These are phyloP conservation scores for Stenodera caucasica DNA, from an alignment of 2,888 invertebrate genomes.

Conservation along the genomic window DNA sequence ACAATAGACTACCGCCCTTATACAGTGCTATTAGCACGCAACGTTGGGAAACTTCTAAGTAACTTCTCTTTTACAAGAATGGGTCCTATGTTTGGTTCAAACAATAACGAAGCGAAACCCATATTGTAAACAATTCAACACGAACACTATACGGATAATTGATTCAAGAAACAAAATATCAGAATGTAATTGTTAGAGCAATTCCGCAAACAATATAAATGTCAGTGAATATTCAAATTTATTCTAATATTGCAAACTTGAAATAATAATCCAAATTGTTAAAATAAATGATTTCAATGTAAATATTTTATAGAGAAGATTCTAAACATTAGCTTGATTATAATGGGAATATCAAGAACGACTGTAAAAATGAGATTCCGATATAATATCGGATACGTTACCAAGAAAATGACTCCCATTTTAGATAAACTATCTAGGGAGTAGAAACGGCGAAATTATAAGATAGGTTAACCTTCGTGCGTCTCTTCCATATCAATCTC, in stretches of 20 bases:
- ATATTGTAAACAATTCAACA: slow-evolving; percentile 15
- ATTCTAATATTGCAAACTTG: neutral
- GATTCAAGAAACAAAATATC: slow-evolving; percentile 16
- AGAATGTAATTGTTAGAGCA: neutral
- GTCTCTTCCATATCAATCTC: slow-evolving; percentile 18
- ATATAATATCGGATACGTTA: slow-evolving; percentile 21
- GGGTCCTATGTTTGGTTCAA: neutral
- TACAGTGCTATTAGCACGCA: slow-evolving; percentile 28
- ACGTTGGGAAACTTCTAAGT: slow-evolving; percentile 18
- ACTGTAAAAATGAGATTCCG: slow-evolving; percentile 5
- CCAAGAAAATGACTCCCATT: slow-evolving; percentile 21
- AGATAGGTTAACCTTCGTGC: slow-evolving; percentile 21
- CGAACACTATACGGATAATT: slow-evolving; percentile 17
- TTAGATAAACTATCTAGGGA: slow-evolving; percentile 4
- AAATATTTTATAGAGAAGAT: too few species aligned
- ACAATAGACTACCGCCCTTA: slow-evolving; percentile 28
- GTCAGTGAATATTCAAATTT: neutral
- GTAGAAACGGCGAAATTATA: slow-evolving; percentile 22
- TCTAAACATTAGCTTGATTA: neutral
- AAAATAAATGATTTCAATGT: neutral
- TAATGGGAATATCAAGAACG: neutral
- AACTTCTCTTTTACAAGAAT: slow-evolving; percentile 20
- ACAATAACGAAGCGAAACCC: slow-evolving; percentile 5
- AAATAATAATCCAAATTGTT: neutral
- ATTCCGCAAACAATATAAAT: neutral